Percentiles rank a stretch among this genome's conserved stretches.
Conservation (phyloP, 2,113 vertebrate species). For the Acinonyx jubatus region DNA sequence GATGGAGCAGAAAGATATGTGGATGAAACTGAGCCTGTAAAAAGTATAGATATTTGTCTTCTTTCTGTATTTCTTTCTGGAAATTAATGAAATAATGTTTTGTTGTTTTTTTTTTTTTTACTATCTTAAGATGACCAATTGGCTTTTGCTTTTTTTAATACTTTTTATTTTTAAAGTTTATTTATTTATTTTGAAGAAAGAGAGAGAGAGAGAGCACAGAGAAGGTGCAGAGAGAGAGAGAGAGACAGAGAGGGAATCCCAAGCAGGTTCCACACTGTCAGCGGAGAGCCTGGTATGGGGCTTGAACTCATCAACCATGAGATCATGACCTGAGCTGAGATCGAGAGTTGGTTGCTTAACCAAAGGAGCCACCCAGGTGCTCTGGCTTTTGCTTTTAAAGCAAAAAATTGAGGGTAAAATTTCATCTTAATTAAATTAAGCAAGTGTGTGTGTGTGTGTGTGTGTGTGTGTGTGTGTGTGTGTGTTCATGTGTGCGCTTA, state of each 20-base stretch:
- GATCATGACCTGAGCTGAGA: too few relatives aligned
- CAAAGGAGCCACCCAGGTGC: too few relatives aligned
- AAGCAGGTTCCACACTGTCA: too few relatives aligned
- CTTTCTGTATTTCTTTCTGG: neutral
- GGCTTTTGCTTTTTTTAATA: neutral
- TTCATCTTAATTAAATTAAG: neutral
- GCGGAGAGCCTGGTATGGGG: too few relatives aligned
- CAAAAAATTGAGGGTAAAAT: neutral
- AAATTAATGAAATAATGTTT: neutral
- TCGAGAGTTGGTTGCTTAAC: too few relatives aligned
- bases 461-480: neutral
- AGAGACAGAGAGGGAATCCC: too few relatives aligned
- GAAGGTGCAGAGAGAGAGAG: too few relatives aligned
- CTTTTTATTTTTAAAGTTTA: too few relatives aligned
- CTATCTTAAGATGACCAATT: neutral
- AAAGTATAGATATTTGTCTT: neutral
- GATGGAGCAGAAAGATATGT: neutral
- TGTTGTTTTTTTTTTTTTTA: neutral
- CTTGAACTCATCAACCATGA: too few relatives aligned
- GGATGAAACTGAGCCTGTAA: neutral
- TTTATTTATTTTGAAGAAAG: too few relatives aligned
- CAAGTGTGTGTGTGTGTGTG: neutral
- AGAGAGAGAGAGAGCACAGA: too few relatives aligned
- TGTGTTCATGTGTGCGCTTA: neutral
- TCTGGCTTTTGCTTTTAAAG: conserved; percentile 1